These are phyloP conservation scores for Octodonta nipae DNA, from an alignment of 2,888 invertebrate genomes.

Conservation along the genomic window DNA sequence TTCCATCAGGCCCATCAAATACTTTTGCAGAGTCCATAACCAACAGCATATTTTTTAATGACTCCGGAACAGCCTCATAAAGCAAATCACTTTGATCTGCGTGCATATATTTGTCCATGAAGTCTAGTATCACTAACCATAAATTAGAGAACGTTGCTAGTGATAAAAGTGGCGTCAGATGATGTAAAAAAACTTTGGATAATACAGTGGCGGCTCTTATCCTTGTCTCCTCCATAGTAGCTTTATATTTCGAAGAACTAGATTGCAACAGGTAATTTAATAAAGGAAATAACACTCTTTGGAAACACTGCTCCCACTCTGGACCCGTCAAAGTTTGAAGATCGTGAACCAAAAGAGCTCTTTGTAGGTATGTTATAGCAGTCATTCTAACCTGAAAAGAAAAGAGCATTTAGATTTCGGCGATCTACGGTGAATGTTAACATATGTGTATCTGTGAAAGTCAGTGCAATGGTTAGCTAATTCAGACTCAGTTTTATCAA, in stretches of 20 bases:
- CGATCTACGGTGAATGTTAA: no score
- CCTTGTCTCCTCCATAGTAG: conserved; percentile 69
- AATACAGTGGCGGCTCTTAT: conserved; percentile 81
- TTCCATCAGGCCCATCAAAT: conserved; percentile 45
- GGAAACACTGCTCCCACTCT: conserved; percentile 93
- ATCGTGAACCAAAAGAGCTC: conserved; percentile 86
- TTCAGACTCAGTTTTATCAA: no score
- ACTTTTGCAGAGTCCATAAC: conserved; percentile 93
- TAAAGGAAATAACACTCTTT: conserved; percentile 84
- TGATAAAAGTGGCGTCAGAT: conserved; percentile 72
- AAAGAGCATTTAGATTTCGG: background rate
- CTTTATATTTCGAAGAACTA: conserved; percentile 40
- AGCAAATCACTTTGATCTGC: conserved; percentile 74
- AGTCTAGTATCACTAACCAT: conserved; percentile 83
- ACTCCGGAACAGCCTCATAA: conserved; percentile 92
- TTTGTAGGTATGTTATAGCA: conserved; percentile 87
- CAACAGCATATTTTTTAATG: conserved; percentile 92
- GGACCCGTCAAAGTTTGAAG: conserved; percentile 70
- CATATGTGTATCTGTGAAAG: no score
- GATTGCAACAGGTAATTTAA: conserved; percentile 64
- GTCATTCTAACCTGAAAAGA: conserved; percentile 58
- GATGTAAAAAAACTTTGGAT: conserved; percentile 84
- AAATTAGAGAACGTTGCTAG: conserved; percentile 75
- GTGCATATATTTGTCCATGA: conserved; percentile 85
- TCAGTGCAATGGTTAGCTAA: no score